Percentiles rank a stretch among this genome's conserved stretches.
Conservation (phyloP, 2,113 vertebrate species). For the Elephas maximus region DNA sequence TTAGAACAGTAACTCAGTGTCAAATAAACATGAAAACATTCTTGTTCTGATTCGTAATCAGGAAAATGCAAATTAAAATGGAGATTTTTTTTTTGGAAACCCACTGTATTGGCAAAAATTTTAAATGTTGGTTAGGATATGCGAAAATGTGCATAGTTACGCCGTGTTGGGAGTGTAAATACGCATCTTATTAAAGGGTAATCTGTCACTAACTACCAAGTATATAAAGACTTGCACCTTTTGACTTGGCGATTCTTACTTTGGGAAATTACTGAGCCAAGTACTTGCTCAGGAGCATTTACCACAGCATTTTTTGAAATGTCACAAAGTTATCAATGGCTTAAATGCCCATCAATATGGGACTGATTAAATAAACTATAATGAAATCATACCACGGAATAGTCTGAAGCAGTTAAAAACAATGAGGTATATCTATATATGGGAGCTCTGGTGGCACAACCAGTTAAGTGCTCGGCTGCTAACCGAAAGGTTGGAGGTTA, state of each 20-base stretch:
- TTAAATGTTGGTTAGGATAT: background rate
- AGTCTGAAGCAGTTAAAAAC: background rate
- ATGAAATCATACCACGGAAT: background rate
- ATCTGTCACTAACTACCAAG: too few species aligned
- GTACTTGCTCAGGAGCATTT: background rate
- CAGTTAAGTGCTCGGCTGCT: background rate
- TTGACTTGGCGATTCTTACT: background rate
- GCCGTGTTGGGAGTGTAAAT: background rate
- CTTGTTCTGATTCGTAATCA: constrained; percentile 10
- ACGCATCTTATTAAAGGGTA: background rate
- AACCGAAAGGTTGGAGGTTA: background rate
- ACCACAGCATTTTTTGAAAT: background rate
- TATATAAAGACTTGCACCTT: background rate
- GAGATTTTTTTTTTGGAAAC: background rate
- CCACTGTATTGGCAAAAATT: background rate
- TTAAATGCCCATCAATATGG: background rate
- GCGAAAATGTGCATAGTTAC: background rate
- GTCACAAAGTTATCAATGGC: background rate
- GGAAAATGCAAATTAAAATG: constrained; percentile 40
- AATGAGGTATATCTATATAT: background rate
- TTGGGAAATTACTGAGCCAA: background rate
- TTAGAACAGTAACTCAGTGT: background rate
- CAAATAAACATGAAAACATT: constrained; percentile 11
- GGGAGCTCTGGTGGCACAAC: too few species aligned
- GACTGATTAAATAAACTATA: background rate